Percentiles rank a stretch among this genome's conserved stretches.
Conservation (phyloP, 1,140 invertebrate genomes). For the Apis mellifera region Amel_HAv3.1 CM009933.2:11062001-11062500, state of each 20-base stretch:
- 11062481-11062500: constrained; percentile 17
- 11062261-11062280: not conserved
- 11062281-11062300: not conserved
- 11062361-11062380: constrained; percentile 36
- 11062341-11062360: constrained; percentile 1
- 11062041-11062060: not conserved
- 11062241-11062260: constrained; percentile 3
- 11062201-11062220: not conserved
- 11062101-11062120: not conserved
- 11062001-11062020: not conserved
- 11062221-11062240: not conserved
- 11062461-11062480: constrained; percentile 27
- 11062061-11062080: not conserved
- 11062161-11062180: not conserved
- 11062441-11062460: constrained; percentile 6
- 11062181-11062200: too few species aligned
- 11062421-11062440: constrained; percentile 52
- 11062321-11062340: constrained; percentile 33
- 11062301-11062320: not conserved
- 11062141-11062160: constrained; percentile 13
- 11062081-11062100: not conserved
- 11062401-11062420: constrained; percentile 9
- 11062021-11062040: not conserved
- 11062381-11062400: constrained; percentile 7
- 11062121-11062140: not conserved